Evolutionary conservation across 2,113 vertebrate species (phyloP), one percentile per base, ranked within the genome.

Genomic region (Salvator merianae): DNA sequence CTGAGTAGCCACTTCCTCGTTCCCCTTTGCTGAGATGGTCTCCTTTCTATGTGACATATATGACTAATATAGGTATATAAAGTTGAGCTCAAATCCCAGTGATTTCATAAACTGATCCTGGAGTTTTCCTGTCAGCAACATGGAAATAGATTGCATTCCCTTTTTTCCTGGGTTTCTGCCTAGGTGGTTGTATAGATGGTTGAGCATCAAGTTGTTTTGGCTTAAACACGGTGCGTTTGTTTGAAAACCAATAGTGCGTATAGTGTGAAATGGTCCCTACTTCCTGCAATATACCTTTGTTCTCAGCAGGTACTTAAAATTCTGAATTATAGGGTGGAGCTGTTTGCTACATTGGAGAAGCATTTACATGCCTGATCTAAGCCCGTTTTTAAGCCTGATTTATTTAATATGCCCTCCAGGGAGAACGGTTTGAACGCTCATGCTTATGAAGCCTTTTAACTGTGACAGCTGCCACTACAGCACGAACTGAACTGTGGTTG

Each of bases 321-420:
- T 62, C 1, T 36, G 32, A 69, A 71, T 73, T 40, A 1, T 74
- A 78, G 81, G 28, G 82, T 81, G 79, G 79, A 81, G 68, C 1
- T 0, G 0, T 87, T 86, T 80, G 22, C 89, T 92, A 66, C 36
- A 86, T 76, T 89, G 84, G 66, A n/a, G 4, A 53, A 88, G 82
- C 84, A 88, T 85, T 38, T 65, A 84, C 82, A 80, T 86, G 69
- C 0, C 1, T 84, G 62, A 1, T 88, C 84, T 89, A 79, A 91
- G 88, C 90, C 84, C 70, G 81, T 91, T 87, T 90, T 83, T 80
- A 66, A 76, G 79, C 88, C 85, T 36, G 81, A 43, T 71, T 91
- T 90, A 72, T 78, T 84, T 59, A 79, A 73, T 72, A 68, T 86
- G 36, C 89, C 90, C 80, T 83, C 3, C 85, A 86, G 81, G 81